These are phyloP conservation scores for Parnassius apollo DNA, from an alignment of 2,888 invertebrate species.

Conservation along the genomic window DNA sequence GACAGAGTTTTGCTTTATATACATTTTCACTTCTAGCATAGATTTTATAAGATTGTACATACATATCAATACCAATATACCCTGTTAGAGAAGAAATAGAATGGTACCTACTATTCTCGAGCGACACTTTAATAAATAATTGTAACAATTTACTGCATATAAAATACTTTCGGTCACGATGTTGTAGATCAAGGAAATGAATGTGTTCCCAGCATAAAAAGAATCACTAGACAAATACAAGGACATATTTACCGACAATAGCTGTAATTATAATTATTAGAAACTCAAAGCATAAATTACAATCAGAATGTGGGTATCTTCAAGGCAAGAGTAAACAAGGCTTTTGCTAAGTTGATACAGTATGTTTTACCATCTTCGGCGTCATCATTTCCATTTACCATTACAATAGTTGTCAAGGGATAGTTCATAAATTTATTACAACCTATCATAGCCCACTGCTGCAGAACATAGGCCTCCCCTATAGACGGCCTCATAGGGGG, in stretches of 20 bases:
- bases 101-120: constrained; percentile 21
- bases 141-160: constrained; percentile 18
- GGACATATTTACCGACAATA: constrained; percentile 6
- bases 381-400: no score
- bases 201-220: constrained; percentile 22
- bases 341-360: no score
- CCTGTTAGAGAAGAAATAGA: constrained; percentile 13
- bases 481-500: no score
- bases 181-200: constrained; percentile 26
- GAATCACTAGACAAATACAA: constrained; percentile 16
- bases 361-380: no score
- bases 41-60: background rate
- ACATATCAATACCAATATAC: background rate
- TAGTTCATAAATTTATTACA: no score
- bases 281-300: constrained; percentile 5
- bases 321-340: no score
- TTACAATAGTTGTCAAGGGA: no score
- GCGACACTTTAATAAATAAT: constrained; percentile 15
- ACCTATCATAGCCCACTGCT: no score
- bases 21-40: no score
- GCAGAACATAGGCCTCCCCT: no score
- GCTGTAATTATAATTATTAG: constrained; percentile 7
- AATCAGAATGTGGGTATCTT: no score
- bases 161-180: constrained; percentile 24
- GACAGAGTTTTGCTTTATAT: no score